Evolutionary conservation across 2,888 invertebrate species (phyloP).

Genomic region (Apoda limacodes): DNA sequence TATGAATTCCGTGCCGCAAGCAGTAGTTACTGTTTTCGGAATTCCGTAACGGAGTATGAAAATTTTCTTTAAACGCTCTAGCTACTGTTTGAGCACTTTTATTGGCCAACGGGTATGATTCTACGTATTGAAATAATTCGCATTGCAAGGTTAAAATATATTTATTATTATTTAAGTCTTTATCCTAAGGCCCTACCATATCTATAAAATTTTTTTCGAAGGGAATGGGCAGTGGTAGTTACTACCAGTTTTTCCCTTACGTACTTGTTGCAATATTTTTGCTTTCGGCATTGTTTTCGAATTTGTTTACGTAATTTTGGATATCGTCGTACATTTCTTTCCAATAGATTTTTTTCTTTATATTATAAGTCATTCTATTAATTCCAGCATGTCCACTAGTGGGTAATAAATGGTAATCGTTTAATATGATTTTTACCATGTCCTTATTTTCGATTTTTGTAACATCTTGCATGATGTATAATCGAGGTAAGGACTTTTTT

Average conservation of each 20-base stretch:
- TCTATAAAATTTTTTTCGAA: constrained; percentile 2
- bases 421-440: constrained; percentile 6
- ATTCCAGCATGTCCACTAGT: constrained; percentile 12
- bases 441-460: constrained; percentile 6
- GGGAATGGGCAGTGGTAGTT: constrained; percentile 1
- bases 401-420: constrained; percentile 13
- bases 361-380: constrained; percentile 10
- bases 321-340: constrained; percentile 5
- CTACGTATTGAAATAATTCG: constrained; percentile 4
- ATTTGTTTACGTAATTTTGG: constrained; percentile 5
- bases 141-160: constrained; percentile 5
- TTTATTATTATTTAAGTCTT: not conserved
- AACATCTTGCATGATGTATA: constrained; percentile 7
- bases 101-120: constrained; percentile 4
- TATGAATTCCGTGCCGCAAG: constrained; percentile 14
- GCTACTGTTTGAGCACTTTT: too few species aligned
- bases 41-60: too few species aligned
- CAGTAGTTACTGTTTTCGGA: too few species aligned
- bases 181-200: too few species aligned
- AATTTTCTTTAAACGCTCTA: too few species aligned
- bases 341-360: constrained; percentile 9
- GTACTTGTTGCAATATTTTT: too few species aligned
- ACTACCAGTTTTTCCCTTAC: not conserved
- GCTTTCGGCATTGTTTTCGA: constrained; percentile 1
- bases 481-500: constrained; percentile 4